Percentiles rank a stretch among this genome's conserved stretches.
Evolutionary conservation across 2,113 vertebrate genomes (phyloP).

Genomic region (Chaenogobius annularis): DNA sequence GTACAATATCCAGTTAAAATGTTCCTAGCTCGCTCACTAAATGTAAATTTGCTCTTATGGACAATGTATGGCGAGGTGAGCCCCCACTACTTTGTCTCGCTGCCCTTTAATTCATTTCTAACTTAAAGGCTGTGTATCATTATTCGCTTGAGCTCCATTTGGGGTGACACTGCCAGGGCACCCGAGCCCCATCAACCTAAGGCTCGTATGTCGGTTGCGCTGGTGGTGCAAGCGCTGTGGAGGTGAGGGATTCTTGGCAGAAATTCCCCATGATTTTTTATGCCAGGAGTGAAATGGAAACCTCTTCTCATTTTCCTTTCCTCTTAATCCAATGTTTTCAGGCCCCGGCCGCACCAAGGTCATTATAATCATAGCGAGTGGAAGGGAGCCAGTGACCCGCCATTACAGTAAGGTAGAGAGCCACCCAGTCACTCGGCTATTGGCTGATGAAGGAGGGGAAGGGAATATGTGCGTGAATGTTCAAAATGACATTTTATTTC

Average conservation of each 20-base stretch:
- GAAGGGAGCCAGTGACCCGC: conserved; percentile 77
- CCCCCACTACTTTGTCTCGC: conserved; percentile 52
- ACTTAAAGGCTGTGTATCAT: conserved; percentile 74
- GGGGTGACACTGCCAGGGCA: conserved; percentile 51
- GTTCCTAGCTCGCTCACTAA: conserved; percentile 2
- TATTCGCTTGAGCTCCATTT: conserved; percentile 70
- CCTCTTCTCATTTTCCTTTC: conserved; percentile 79
- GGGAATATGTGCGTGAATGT: conserved; percentile 50
- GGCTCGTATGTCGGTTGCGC: conserved; percentile 8
- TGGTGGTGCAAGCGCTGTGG: conserved; percentile 10
- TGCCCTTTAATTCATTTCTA: conserved; percentile 76
- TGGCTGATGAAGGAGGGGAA: conserved; percentile 39
- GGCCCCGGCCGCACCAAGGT: conserved; percentile 80
- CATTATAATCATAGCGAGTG: conserved; percentile 82
- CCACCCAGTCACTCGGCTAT: conserved; percentile 63
- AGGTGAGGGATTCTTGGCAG: conserved; percentile 70
- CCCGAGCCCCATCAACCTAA: conserved; percentile 62
- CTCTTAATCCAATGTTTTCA: conserved; percentile 83
- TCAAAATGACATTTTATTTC: conserved; percentile 40
- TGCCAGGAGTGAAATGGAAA: conserved; percentile 84
- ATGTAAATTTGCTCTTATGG: conserved; percentile 10
- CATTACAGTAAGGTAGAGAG: conserved; percentile 75
- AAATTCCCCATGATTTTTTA: conserved; percentile 73
- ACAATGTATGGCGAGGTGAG: conserved; percentile 31
- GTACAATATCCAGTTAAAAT: conserved; percentile 33